These are phyloP conservation scores for Caenorhabditis elegans DNA, from an alignment of 1,140 invertebrate genomes.

Conservation along the genomic window DNA sequence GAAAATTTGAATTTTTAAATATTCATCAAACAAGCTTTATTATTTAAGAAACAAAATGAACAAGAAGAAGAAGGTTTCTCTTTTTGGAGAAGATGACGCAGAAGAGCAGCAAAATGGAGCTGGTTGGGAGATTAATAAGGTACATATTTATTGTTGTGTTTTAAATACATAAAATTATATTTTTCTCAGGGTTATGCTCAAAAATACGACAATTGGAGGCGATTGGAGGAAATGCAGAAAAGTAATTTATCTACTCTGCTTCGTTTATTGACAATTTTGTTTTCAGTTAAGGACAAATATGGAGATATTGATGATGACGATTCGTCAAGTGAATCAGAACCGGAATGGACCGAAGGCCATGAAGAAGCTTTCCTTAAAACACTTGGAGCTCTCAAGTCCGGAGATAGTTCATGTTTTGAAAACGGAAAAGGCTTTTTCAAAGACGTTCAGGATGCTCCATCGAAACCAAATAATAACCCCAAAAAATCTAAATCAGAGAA, in stretches of 20 bases:
- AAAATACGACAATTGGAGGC: conserved; percentile 78
- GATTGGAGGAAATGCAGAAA: conserved; percentile 83
- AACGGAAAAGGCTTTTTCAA: conserved; percentile 84
- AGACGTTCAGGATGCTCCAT: not conserved
- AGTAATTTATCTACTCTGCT: conserved; percentile 71
- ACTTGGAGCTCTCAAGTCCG: conserved; percentile 76
- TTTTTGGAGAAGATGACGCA: conserved; percentile 55
- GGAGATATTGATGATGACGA: conserved; percentile 70
- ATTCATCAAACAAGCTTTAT: too few relatives aligned
- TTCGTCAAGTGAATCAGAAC: conserved; percentile 49
- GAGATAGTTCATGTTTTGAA: conserved; percentile 64
- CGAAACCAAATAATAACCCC: not conserved
- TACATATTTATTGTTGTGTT: conserved; percentile 59
- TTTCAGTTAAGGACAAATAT: conserved; percentile 77
- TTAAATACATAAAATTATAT: conserved; percentile 78
- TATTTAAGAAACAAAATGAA: conserved; percentile 35
- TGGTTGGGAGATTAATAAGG: not conserved
- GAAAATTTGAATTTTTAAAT: too few relatives aligned
- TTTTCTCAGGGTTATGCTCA: conserved; percentile 71
- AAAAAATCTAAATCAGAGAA: conserved; percentile 46
- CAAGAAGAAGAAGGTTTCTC: conserved; percentile 42
- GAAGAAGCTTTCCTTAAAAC: conserved; percentile 85
- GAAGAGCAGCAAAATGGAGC: conserved; percentile 68
- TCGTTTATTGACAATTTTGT: conserved; percentile 25
- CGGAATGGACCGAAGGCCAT: conserved; percentile 71